These are phyloP conservation scores for Leucopsar rothschildi DNA, from an alignment of 2,113 vertebrate genomes.

Conservation along the genomic window DNA sequence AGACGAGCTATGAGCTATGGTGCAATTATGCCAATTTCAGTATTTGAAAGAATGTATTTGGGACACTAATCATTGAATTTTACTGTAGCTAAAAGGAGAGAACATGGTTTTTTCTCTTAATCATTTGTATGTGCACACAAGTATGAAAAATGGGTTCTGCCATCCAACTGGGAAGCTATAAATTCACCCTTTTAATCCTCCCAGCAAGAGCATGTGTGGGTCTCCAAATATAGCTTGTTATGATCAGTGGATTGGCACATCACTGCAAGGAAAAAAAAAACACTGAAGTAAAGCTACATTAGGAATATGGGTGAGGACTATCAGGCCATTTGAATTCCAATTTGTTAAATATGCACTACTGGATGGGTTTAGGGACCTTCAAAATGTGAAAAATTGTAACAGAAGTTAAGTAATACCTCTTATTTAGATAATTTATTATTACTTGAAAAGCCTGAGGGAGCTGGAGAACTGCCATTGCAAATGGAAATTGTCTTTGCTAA, in stretches of 20 bases:
- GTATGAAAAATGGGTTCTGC: conserved; percentile 16
- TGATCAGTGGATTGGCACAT: conserved; percentile 9
- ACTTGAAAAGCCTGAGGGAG: conserved; percentile 35
- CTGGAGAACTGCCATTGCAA: conserved; percentile 38
- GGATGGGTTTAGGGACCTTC: not conserved
- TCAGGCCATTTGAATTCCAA: not conserved
- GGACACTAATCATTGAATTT: not conserved
- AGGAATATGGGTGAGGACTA: not conserved
- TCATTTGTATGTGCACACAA: not conserved
- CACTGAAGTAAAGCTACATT: not conserved
- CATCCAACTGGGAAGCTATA: conserved; percentile 16
- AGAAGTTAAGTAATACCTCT: conserved; percentile 12
- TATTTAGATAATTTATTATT: conserved; percentile 49
- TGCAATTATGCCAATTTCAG: not conserved
- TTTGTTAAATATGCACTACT: not conserved
- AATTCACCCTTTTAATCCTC: conserved; percentile 14
- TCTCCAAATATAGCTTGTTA: conserved; percentile 42
- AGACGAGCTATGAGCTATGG: not conserved
- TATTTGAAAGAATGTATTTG: not conserved
- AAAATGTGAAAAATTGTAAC: not conserved
- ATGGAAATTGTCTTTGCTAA: conserved; percentile 42
- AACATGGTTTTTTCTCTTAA: conserved; percentile 2
- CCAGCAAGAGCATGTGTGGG: not conserved
- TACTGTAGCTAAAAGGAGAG: not conserved
- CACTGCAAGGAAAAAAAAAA: not conserved